phyloP scores from a whole-genome alignment of 2,888 invertebrate species.

The Drosophila cognata region DNA sequence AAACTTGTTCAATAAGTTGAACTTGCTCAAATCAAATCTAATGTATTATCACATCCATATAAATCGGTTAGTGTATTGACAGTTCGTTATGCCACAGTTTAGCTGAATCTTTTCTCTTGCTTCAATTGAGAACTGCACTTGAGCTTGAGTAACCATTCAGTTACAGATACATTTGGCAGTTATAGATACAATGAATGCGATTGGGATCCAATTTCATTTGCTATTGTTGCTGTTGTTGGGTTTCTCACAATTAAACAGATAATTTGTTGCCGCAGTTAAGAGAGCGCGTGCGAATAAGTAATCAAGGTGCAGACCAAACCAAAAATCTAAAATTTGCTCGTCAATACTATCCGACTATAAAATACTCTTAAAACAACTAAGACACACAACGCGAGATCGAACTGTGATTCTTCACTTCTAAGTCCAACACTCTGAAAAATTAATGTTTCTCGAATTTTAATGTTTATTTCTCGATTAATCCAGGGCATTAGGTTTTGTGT shows the following conservation, averaged over 20 bases:
- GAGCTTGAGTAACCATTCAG: slow-evolving; percentile 26
- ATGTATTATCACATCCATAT: background rate
- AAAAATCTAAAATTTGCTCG: background rate
- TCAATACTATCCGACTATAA: background rate
- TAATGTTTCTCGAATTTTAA: background rate
- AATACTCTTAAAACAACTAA: background rate
- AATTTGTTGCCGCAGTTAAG: slow-evolving; percentile 58
- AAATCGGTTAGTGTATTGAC: background rate
- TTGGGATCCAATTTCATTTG: slow-evolving; percentile 35
- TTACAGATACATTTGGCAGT: slow-evolving; percentile 25
- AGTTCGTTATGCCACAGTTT: background rate
- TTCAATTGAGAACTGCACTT: slow-evolving; percentile 35
- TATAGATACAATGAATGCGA: slow-evolving; percentile 29
- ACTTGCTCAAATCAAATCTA: background rate
- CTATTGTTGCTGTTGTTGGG: slow-evolving; percentile 40
- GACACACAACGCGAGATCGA: background rate
- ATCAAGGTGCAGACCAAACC: slow-evolving; percentile 41
- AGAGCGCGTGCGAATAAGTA: slow-evolving; percentile 61
- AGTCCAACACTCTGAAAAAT: background rate
- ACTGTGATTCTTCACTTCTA: background rate
- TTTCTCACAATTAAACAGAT: slow-evolving; percentile 76
- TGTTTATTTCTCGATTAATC: background rate
- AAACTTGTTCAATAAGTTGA: background rate
- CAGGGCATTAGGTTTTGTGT: background rate
- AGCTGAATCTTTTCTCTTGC: background rate